Conservation (phyloP, 2,797 vertebrate species). For the Pangasius macronema region DNA sequence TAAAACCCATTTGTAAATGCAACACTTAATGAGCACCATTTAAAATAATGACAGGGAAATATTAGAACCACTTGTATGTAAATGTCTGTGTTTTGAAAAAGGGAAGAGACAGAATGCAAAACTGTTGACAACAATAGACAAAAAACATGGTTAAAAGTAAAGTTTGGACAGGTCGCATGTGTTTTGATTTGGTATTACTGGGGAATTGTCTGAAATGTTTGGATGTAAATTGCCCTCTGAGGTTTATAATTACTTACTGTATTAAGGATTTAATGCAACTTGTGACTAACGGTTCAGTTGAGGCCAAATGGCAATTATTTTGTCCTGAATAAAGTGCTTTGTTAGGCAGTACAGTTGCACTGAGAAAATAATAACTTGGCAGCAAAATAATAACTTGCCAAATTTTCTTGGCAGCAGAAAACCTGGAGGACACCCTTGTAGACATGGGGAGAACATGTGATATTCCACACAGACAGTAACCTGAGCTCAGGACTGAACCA, state of each 20-base stretch:
- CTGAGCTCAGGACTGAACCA: too few relatives aligned
- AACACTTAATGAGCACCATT: slow-evolving; percentile 71
- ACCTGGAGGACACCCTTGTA: background rate
- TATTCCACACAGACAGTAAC: background rate
- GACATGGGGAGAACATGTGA: background rate
- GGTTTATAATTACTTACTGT: background rate
- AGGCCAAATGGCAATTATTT: background rate
- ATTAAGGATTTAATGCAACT: background rate
- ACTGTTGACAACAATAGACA: background rate
- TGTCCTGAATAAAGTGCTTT: background rate
- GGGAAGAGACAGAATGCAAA: slow-evolving; percentile 67
- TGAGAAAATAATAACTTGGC: background rate
- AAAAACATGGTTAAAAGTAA: background rate
- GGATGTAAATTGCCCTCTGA: background rate
- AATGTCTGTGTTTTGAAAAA: slow-evolving; percentile 59
- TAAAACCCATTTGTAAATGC: slow-evolving; percentile 77
- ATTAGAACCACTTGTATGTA: slow-evolving; percentile 59
- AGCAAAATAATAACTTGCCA: background rate
- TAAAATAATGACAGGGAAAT: slow-evolving; percentile 56
- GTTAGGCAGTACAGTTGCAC: background rate
- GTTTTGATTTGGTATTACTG: background rate
- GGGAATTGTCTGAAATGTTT: background rate
- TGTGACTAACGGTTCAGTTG: background rate
- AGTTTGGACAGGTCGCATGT: background rate
- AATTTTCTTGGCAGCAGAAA: background rate